Base-by-base conservation (phyloP, 2,888 invertebrate species). In the Ophioninae sp. region DNA sequence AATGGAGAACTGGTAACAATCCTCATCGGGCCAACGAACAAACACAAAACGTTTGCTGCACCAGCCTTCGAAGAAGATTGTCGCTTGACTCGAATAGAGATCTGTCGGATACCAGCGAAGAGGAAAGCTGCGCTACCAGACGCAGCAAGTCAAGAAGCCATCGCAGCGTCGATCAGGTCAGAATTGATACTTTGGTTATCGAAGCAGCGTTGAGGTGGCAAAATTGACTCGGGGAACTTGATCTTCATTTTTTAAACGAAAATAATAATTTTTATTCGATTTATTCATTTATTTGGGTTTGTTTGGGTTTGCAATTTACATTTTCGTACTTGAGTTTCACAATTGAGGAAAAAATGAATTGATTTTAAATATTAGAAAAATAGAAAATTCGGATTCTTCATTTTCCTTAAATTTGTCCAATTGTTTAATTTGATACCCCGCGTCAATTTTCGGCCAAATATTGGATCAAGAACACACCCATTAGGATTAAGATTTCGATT, bases 11-110 rank as follows among this genome's bases (percentile, higher is more conserved):
- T 68, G 79, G 56, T 1, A 89, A 88, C 62, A 87, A 90, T 13
- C 85, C 88, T 0, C 90, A 91, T 67, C 87, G 92, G 59, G 88
- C 88, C n/a, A 85, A 87, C 41, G 92, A 92, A 21, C 92, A 91
- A 80, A 83, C 88, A 5, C 92, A 92, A 57, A 87, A 84, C 21
- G 87, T 88, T 8, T 91, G 91, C 56, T 93, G 91, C 81, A 88
- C 91, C 82, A 95, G 95, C 86, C 89, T 95, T 77, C 94, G 95
- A 89, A 93, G 96, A 82, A 94, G 96, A 62, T 93, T 96, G 83
- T 96, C 96, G 70, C 91, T 96, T 70, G 96, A 96, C 90, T 96
- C 96, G 1, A 96, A 96, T 56, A 93, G 96, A 50, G 96, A 96
- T 83, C 93, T 96, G 67, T 96, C 96, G 0, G 96, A 96, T 88